Conservation (phyloP, 1,140 invertebrate species). For the Trachymyrmex cornetzi region DNA sequence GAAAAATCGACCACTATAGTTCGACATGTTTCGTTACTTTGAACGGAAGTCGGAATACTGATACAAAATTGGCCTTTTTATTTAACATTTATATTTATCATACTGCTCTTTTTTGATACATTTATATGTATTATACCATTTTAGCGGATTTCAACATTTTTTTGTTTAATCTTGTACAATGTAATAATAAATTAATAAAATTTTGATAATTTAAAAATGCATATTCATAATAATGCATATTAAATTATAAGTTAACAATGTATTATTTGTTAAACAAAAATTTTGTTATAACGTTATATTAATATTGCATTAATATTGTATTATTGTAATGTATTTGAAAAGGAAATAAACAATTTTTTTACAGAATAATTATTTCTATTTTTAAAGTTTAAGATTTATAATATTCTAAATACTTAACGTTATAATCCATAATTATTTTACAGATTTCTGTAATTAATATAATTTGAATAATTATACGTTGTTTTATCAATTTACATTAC, state of each 20-base stretch:
- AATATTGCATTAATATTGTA: not conserved
- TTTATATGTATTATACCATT: not conserved
- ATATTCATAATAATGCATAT: not conserved
- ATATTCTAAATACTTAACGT: not conserved
- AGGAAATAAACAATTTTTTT: not conserved
- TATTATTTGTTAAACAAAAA: not conserved
- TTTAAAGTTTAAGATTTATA: not conserved
- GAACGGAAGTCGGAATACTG: not conserved
- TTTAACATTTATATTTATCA: not conserved
- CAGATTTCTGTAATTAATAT: not conserved
- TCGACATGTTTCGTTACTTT: not conserved
- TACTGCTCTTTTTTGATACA: not conserved
- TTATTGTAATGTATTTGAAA: not conserved
- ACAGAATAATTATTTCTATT: not conserved
- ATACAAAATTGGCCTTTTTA: not conserved
- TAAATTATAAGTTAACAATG: not conserved
- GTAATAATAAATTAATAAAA: not conserved
- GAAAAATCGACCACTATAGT: slow-evolving; percentile 26
- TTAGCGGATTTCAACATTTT: not conserved
- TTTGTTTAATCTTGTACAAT: not conserved
- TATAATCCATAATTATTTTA: not conserved
- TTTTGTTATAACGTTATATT: not conserved
- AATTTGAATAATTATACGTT: not conserved
- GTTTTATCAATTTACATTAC: not conserved
- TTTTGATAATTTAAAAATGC: not conserved